A percentile compares a stretch with the other conserved stretches of the same genome.
Conservation (phyloP, 2,888 invertebrate genomes). For the Drosophila prostipennis region DNA sequence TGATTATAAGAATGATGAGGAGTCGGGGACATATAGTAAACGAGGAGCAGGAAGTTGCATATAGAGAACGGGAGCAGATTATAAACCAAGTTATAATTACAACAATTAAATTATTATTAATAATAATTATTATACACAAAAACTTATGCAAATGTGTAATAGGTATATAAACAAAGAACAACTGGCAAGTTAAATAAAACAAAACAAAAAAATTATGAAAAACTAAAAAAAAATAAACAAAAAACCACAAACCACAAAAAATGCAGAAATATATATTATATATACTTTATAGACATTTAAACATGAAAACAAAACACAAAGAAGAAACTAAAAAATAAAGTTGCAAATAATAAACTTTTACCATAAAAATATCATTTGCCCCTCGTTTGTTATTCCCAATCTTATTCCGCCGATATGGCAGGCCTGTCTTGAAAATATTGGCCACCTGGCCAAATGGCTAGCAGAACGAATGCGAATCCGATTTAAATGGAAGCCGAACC, state of each 20-base stretch:
- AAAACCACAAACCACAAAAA: constrained; percentile 55
- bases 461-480: constrained; percentile 1
- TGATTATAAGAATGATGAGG: constrained; percentile 5
- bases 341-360: constrained; percentile 79
- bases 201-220: constrained; percentile 35
- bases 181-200: constrained; percentile 62
- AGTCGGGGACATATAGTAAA: constrained; percentile 8
- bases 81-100: constrained; percentile 76
- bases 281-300: constrained; percentile 78
- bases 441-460: constrained; percentile 5
- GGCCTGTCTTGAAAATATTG: background rate
- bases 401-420: constrained; percentile 10
- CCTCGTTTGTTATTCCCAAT: constrained; percentile 5
- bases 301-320: constrained; percentile 71
- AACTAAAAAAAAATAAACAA: constrained; percentile 35
- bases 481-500: constrained; percentile 4
- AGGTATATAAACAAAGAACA: constrained; percentile 48
- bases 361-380: constrained; percentile 62
- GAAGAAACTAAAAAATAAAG: constrained; percentile 76
- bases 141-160: constrained; percentile 66
- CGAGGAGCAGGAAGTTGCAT: constrained; percentile 39
- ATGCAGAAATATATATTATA: constrained; percentile 79
- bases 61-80: constrained; percentile 32
- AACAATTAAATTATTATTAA: constrained; percentile 78
- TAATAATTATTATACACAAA: constrained; percentile 75